Conservation (phyloP, 2,113 vertebrate species). For the Lepisosteus osseus region DNA sequence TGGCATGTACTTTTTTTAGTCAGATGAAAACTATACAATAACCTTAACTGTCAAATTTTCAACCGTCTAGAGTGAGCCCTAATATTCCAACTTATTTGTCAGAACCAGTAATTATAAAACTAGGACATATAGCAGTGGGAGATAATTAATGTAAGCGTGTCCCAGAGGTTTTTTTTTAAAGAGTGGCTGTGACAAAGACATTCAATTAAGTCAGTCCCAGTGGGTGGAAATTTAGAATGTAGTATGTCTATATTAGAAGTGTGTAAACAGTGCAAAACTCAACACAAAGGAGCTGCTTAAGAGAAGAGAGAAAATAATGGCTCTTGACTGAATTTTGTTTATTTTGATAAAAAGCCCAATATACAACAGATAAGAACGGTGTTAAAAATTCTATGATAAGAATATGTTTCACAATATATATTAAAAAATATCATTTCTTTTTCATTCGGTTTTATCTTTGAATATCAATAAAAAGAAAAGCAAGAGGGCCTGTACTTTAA, state of each 20-base stretch:
- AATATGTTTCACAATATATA: too few relatives aligned
- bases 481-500: too few relatives aligned
- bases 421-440: too few relatives aligned
- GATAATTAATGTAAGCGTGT: slow-evolving; percentile 71
- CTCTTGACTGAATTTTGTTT: not conserved
- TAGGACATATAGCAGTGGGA: slow-evolving; percentile 77
- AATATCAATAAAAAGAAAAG: too few relatives aligned
- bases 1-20: too few relatives aligned
- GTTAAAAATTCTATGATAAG: too few relatives aligned
- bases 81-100: slow-evolving; percentile 65
- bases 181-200: slow-evolving; percentile 70
- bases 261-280: slow-evolving; percentile 46
- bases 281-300: not conserved
- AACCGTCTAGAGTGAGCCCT: slow-evolving; percentile 42
- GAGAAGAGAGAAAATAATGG: not conserved
- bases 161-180: slow-evolving; percentile 51
- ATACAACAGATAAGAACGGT: too few relatives aligned
- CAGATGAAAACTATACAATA: too few relatives aligned
- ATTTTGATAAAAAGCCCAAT: not conserved
- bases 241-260: slow-evolving; percentile 71
- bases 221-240: slow-evolving; percentile 60
- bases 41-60: slow-evolving; percentile 37
- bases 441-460: too few relatives aligned
- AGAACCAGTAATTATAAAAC: slow-evolving; percentile 79
- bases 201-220: slow-evolving; percentile 72